phyloP scores from a whole-genome alignment of 2,888 invertebrate genomes.

The Brenthis hecate region DNA sequence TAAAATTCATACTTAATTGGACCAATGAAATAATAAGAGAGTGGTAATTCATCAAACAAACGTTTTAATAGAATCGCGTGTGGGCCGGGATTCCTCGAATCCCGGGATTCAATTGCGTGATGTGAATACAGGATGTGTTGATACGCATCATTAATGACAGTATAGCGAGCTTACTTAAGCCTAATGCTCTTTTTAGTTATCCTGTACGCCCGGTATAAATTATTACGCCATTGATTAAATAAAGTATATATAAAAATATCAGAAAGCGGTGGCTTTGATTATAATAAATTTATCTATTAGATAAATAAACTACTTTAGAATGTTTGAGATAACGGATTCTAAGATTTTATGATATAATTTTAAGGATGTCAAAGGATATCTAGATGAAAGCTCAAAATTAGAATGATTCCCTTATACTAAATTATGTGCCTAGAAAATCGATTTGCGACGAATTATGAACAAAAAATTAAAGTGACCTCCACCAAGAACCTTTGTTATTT shows the following conservation, averaged over 20 bases:
- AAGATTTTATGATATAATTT: no score
- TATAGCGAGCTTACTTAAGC: constrained; percentile 1
- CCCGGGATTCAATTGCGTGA: constrained; percentile 37
- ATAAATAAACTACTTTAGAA: no score
- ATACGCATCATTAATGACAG: constrained; percentile 29
- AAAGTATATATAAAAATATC: not conserved
- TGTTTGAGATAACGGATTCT: no score
- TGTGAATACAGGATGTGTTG: constrained; percentile 24
- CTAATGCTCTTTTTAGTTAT: constrained; percentile 11
- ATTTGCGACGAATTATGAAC: no score
- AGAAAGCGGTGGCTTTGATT: not conserved
- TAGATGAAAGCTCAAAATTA: no score
- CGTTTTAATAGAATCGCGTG: constrained; percentile 25
- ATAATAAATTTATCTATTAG: no score
- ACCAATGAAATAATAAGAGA: constrained; percentile 28
- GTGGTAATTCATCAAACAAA: constrained; percentile 16
- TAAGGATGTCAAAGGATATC: no score
- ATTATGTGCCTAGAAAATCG: no score
- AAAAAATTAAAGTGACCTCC: no score
- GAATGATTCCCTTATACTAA: no score
- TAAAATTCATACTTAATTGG: not conserved
- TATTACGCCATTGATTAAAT: not conserved
- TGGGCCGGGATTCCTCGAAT: constrained; percentile 38
- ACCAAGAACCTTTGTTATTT: no score
- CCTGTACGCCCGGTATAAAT: not conserved